Evolutionary conservation across 2,113 vertebrate species (phyloP), one percentile per base, ranked within the genome.

Genomic region (Psephotus haematonotus): DNA sequence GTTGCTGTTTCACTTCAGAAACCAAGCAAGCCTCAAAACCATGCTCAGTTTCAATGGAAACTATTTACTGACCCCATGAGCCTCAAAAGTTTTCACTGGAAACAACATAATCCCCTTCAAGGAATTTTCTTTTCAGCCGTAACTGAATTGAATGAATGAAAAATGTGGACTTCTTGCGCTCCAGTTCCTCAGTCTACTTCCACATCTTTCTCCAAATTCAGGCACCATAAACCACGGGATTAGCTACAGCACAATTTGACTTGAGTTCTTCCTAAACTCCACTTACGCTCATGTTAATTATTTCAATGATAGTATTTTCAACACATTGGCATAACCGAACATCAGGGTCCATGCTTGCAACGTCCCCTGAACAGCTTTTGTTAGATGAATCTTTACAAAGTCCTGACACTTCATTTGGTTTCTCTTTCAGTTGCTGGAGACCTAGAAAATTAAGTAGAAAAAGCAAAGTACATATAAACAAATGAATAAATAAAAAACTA

Each of bases 251-350:
- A 72, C 69, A 64, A 29, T 20, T 39, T 33, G 14, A 59, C 80
- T 67, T 86, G 55, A 2, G 1, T 14, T 74, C 71, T 72, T 55
- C 90, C 97, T 98, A 99, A 83, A 98, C 94, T 67, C 98, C 98
- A 71, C 98, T 98, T 64, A 99, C 98, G 19, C 98, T 99, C 97
- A 98, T 99, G 97, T 98, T 98, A 90, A 99, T 99, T 31, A 99
- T 99, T 88, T 99, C 99, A 95, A 99, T 98, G 97, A 99, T 99
- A 44, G 99, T 99, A 84, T 97, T 99, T 93, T 99, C 99, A 39
- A 99, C 98, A 78, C 99, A 99, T 87, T 99, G 99, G 93, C 99
- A 99, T 23, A 99, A 98, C 96, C 98, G 99, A 60, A 99, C 99
- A 11, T 99, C 99, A 7, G 99, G 99, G 96, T 99, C 99, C 64